Percentiles rank a stretch among this genome's conserved stretches.
Evolutionary conservation across 1,140 invertebrate species (phyloP).

Genomic region (Meloidogyne hapla): DNA sequence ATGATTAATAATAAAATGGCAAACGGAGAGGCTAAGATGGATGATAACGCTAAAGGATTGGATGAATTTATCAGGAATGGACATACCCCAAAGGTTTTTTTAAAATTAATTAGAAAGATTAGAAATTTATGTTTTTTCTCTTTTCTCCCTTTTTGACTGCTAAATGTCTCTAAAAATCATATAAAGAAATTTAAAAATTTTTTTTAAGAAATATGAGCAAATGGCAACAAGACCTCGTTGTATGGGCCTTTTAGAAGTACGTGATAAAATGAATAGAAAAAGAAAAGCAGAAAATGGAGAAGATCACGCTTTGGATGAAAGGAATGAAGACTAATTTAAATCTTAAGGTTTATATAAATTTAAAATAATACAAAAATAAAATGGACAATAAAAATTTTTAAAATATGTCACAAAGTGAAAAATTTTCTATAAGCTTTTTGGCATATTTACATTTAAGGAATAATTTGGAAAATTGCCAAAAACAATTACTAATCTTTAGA

Average conservation of each 20-base stretch:
- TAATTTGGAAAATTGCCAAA: too few species aligned
- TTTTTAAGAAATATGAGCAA: constrained; percentile 38
- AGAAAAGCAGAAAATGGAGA: neutral
- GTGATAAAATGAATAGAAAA: constrained; percentile 38
- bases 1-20: neutral
- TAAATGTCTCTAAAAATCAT: too few species aligned
- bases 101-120: neutral
- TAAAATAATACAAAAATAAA: too few species aligned
- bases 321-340: too few species aligned
- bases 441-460: too few species aligned
- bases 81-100: constrained; percentile 30
- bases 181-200: neutral
- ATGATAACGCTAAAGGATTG: constrained; percentile 31
- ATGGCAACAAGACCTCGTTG: constrained; percentile 46
- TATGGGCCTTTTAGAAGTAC: constrained; percentile 42
- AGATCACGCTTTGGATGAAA: neutral
- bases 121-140: too few species aligned
- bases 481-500: too few species aligned
- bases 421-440: too few species aligned
- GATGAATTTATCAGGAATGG: constrained; percentile 41
- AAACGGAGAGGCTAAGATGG: neutral
- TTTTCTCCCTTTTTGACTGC: too few species aligned
- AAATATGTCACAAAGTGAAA: too few species aligned
- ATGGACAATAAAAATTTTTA: too few species aligned
- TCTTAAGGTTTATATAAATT: too few species aligned